Evolutionary conservation across 2,888 invertebrate species (phyloP), one percentile per base, ranked within the genome.

Genomic region (Orthosia gothica): DNA sequence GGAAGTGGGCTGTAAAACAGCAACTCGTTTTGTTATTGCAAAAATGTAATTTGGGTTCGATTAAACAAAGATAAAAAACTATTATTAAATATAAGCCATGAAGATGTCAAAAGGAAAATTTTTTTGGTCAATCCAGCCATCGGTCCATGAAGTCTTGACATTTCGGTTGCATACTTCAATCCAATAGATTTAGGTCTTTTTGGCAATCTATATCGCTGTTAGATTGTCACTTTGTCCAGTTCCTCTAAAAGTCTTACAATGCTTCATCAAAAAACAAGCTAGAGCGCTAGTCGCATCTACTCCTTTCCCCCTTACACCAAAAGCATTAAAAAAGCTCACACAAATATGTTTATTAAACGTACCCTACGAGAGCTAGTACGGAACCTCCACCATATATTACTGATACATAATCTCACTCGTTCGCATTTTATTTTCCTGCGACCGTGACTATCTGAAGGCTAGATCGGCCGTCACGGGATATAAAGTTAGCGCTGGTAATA

Each of bases 401-500:
- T 55, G 55, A 45, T 74, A 78, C 62, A 71, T 80, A 76, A 79
- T 77, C 70, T 71, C 68, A 71, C 61, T 79, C 49, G 74, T 61
- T 79, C 62, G 76, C 74, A 75, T 84, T 83, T 87, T 86, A 88
- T 90, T 90, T 90, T 85, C 83, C 72, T 81, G 54, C 50, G 83
- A 82, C 87, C 89, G 87, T 89, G 84, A 90, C 87, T 88, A 89
- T 90, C 90, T 89, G 75, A 82, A 87, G 80, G 79, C 81, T 84
- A 85, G 70, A 89, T 89, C 88, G 70, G 70, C 87, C 87, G 86
- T 89, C 89, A 87, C 85, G 86, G 87, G 76, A 88, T 89, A 92
- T 92, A 89, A 90, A 91, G 89, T 89, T 91, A 91, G 89, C 90
- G 84, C 76, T 80, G 84, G 87, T 89, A 91, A 91, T 90, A 86